phyloP scores from a whole-genome alignment of 1,140 invertebrate genomes.

The Drosophila simulans region DNA sequence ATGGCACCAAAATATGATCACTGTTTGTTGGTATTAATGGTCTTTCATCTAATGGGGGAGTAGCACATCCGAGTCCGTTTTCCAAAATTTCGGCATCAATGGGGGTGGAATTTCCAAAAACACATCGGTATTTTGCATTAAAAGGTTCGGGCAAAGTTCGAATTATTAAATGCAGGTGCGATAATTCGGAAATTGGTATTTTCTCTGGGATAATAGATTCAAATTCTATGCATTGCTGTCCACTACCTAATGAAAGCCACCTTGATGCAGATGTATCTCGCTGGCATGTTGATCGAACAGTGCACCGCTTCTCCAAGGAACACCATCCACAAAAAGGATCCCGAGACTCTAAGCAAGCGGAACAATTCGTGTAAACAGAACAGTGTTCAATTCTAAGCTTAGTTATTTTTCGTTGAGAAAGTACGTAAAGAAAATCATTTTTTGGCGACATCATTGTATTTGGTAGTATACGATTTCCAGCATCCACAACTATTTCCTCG shows the following conservation, averaged over 20 bases:
- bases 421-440: slow-evolving; percentile 90
- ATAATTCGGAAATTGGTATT: slow-evolving; percentile 93
- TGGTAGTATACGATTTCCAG: slow-evolving; percentile 90
- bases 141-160: slow-evolving; percentile 94
- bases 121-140: slow-evolving; percentile 97
- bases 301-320: slow-evolving; percentile 97
- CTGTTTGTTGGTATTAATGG: slow-evolving; percentile 91
- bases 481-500: slow-evolving; percentile 90
- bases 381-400: slow-evolving; percentile 97
- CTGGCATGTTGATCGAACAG: slow-evolving; percentile 93
- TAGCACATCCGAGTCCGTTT: slow-evolving; percentile 93
- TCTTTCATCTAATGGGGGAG: slow-evolving; percentile 91
- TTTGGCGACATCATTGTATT: slow-evolving; percentile 92
- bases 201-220: slow-evolving; percentile 95
- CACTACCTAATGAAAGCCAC: slow-evolving; percentile 96
- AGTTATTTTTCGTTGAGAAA: slow-evolving; percentile 91
- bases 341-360: slow-evolving; percentile 93
- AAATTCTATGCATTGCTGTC: slow-evolving; percentile 98
- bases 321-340: slow-evolving; percentile 99
- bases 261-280: slow-evolving; percentile 95
- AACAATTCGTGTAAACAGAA: slow-evolving; percentile 94
- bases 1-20: slow-evolving; percentile 95
- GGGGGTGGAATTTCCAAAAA: slow-evolving; percentile 94
- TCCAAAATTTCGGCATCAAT: slow-evolving; percentile 93
- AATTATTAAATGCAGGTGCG: slow-evolving; percentile 94